These are phyloP conservation scores for Chymomyza caudatula DNA, from an alignment of 2,888 invertebrate genomes.

Conservation along the genomic window DNA sequence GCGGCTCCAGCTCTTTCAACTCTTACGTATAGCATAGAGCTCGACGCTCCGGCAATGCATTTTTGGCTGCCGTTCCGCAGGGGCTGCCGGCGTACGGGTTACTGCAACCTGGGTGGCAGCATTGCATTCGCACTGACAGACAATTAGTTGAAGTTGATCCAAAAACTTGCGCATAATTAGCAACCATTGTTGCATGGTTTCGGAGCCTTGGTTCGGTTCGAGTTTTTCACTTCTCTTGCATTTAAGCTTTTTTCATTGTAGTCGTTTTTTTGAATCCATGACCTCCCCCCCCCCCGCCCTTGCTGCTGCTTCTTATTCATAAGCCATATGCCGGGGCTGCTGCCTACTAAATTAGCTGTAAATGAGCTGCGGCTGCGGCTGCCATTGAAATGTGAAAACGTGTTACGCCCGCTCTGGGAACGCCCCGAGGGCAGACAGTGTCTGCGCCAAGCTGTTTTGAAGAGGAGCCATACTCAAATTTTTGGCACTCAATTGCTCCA, in stretches of 20 bases:
- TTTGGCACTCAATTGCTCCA: background rate
- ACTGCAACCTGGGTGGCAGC: background rate
- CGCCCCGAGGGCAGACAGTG: background rate
- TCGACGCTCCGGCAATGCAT: background rate
- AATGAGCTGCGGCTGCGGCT: slow-evolving; percentile 41
- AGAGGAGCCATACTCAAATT: background rate
- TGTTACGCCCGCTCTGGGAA: background rate
- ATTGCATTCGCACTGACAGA: slow-evolving; percentile 30
- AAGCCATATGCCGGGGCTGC: slow-evolving; percentile 5
- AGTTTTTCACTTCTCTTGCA: no score
- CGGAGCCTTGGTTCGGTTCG: background rate
- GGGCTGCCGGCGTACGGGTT: background rate
- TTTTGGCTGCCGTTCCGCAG: background rate
- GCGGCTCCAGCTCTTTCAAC: background rate
- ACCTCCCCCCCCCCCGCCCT: background rate
- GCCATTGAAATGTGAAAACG: background rate
- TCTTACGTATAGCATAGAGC: background rate
- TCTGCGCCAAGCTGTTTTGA: background rate
- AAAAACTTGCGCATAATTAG: slow-evolving; percentile 64
- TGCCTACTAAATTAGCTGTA: slow-evolving; percentile 47
- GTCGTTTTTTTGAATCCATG: background rate
- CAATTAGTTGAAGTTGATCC: slow-evolving; percentile 49
- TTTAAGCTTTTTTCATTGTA: background rate
- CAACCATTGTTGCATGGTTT: slow-evolving; percentile 51
- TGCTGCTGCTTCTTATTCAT: background rate